Base-by-base conservation (phyloP, 2,888 invertebrate species). In the Drosophila monieri region DNA sequence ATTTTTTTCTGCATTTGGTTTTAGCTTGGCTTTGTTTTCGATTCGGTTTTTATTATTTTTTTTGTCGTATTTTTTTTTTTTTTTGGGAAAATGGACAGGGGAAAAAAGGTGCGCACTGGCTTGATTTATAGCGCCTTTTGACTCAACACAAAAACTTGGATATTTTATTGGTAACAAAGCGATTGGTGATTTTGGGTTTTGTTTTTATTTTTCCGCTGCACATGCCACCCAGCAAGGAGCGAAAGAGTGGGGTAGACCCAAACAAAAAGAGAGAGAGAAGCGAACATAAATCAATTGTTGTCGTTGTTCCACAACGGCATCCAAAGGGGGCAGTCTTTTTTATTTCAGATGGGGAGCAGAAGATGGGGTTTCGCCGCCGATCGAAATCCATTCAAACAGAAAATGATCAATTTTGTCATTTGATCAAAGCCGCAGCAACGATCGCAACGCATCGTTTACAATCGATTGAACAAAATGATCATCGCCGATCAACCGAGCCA, bases 401-500 rank as follows among this genome's bases (percentile, higher is more conserved):
- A 85, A 85, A 88, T 85, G 88, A 85, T 85, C 88, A 86, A 86
- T 88, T 88, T 85, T 85, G 85, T 85, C 85, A 85, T 85, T 85
- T 85, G 85, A 85, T 88, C 87, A 85, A 85, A 85, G 88, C 88
- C 88, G 88, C 88, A 78, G 73, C 86, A 81, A 72, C 86, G 87
- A 85, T 87, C 81, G 85, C 86, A 83, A 85, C 88, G 84, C 76
- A 81, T 86, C 84, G 78, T 85, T 84, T 87, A 87, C 88, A 87
- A 84, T 81, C 83, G 81, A 69, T 77, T 80, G 78, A 84, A 86
- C 88, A 80, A 86, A 88, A 72, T 80, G 78, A 80, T 80, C 80
- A 78, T 80, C 80, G 85, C 80, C 77, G 59, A 64, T 64, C 62
- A 65, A 67, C 52, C 62, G 56, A 54, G 39, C 57, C 66, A 67